phyloP scores from a whole-genome alignment of 2,888 invertebrate species.

The Eupithecia insigniata region DNA sequence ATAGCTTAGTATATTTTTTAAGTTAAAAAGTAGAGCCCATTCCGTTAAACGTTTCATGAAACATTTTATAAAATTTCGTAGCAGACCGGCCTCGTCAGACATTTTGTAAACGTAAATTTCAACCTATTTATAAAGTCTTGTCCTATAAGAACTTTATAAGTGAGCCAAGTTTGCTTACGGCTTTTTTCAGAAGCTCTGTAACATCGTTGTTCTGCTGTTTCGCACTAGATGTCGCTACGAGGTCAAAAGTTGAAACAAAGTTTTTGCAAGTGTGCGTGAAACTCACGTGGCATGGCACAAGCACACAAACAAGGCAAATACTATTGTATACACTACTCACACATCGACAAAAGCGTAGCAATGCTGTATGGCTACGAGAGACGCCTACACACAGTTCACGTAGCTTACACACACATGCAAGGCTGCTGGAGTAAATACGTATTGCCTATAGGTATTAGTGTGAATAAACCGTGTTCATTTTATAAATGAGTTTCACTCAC shows the following conservation, averaged over 20 bases:
- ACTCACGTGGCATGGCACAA: conserved; percentile 50
- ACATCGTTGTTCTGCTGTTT: conserved; percentile 52
- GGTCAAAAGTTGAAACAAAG: conserved; percentile 61
- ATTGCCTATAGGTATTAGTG: conserved; percentile 40
- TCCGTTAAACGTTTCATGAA: conserved; percentile 5
- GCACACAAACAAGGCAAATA: conserved; percentile 44
- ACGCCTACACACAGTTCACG: conserved; percentile 38
- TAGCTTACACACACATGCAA: conserved; percentile 45
- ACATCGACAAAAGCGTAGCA: conserved; percentile 37
- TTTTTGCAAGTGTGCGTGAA: conserved; percentile 59
- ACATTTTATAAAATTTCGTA: conserved; percentile 14
- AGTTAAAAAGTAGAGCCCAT: background rate
- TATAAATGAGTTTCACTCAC: conserved; percentile 51
- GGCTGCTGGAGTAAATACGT: conserved; percentile 46
- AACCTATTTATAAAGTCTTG: conserved; percentile 21
- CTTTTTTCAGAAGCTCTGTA: conserved; percentile 57
- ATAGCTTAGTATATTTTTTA: background rate
- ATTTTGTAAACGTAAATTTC: conserved; percentile 16
- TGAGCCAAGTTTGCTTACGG: conserved; percentile 51
- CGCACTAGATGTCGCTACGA: conserved; percentile 74
- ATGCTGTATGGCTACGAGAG: conserved; percentile 36
- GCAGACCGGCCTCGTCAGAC: conserved; percentile 3
- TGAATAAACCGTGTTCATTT: conserved; percentile 49
- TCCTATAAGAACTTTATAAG: conserved; percentile 37
- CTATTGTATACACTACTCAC: conserved; percentile 37